Conservation (phyloP, 2,888 invertebrate species). For the Hirtodrosophila trivittata region DNA sequence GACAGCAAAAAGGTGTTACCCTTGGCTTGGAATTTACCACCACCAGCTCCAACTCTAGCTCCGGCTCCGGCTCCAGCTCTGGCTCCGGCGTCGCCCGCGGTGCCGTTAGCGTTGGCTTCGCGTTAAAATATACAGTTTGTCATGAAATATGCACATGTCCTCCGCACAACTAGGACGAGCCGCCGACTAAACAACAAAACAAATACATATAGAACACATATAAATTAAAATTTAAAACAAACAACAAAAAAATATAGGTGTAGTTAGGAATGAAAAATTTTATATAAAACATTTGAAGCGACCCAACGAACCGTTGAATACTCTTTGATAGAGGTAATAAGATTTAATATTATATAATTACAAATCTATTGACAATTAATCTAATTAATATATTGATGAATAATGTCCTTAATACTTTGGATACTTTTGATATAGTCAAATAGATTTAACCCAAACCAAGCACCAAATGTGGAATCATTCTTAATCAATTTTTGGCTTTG, state of each 20-base stretch:
- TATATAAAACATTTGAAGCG: not conserved
- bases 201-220: constrained; percentile 57
- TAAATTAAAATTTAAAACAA: constrained; percentile 63
- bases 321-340: not conserved
- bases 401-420: too few species aligned
- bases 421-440: too few species aligned
- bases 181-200: constrained; percentile 31
- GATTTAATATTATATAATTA: not conserved
- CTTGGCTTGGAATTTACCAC: constrained; percentile 64
- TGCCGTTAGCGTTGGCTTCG: constrained; percentile 41
- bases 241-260: constrained; percentile 32
- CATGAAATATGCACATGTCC: constrained; percentile 74
- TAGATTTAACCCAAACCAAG: too few species aligned
- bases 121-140: constrained; percentile 69
- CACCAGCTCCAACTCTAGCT: constrained; percentile 15
- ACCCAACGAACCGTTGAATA: constrained; percentile 2
- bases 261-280: constrained; percentile 13
- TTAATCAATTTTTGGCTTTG: too few species aligned
- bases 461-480: too few species aligned
- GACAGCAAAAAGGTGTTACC: constrained; percentile 74
- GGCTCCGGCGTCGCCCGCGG: too few species aligned
- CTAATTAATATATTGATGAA: too few species aligned
- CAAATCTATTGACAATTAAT: too few species aligned
- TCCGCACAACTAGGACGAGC: constrained; percentile 55
- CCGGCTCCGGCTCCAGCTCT: constrained; percentile 12